phyloP scores from a whole-genome alignment of 1,140 invertebrate genomes.

The Trypoxylus dichotomus region DNA sequence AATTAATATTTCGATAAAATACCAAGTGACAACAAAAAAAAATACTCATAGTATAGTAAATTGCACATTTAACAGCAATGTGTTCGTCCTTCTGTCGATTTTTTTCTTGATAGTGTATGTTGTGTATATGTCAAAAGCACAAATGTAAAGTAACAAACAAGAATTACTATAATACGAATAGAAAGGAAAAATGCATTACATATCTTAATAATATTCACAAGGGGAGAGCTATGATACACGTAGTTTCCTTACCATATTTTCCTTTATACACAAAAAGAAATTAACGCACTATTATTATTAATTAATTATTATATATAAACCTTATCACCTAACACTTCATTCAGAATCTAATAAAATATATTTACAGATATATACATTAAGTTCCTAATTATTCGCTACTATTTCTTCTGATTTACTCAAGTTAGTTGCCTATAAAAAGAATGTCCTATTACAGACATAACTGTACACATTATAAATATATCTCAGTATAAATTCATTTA shows the following conservation, averaged over 20 bases:
- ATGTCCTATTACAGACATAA: neutral
- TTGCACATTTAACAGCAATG: conserved; percentile 6
- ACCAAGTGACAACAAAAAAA: neutral
- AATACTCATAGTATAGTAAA: neutral
- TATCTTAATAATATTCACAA: neutral
- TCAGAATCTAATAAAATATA: neutral
- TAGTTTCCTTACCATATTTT: neutral
- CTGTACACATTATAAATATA: conserved; percentile 7
- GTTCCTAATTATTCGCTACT: neutral
- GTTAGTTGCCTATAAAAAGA: neutral
- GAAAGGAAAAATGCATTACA: neutral
- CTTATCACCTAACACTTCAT: neutral
- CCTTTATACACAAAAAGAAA: neutral
- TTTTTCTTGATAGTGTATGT: neutral
- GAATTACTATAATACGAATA: neutral
- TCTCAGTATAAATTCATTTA: neutral
- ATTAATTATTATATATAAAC: conserved; percentile 8
- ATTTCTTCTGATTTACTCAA: neutral
- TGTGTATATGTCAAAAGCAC: neutral
- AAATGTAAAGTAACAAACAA: neutral
- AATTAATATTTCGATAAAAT: conserved; percentile 4
- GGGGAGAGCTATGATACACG: neutral
- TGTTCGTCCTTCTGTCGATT: neutral
- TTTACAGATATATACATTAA: neutral
- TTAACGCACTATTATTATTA: neutral